phyloP scores from a whole-genome alignment of 1,140 invertebrate species.

The Drosophila aff. region DNA sequence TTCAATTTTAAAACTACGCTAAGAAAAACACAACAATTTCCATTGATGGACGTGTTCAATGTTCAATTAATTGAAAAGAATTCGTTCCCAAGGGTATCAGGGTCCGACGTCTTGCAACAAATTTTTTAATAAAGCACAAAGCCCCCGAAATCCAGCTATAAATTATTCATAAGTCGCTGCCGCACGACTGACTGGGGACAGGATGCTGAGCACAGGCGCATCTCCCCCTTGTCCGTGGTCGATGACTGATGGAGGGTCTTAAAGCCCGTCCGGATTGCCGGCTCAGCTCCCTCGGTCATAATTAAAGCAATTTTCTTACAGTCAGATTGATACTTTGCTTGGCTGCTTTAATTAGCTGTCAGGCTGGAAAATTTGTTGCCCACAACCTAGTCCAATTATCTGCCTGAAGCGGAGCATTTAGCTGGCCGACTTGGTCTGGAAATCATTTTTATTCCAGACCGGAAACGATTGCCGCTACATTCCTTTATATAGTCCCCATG shows the following conservation, averaged over 20 bases:
- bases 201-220: not conserved
- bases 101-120: not conserved
- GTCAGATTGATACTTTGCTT: slow-evolving; percentile 19
- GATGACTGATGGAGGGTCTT: slow-evolving; percentile 33
- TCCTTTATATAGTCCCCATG: slow-evolving; percentile 6
- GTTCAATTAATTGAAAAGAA: slow-evolving; percentile 16
- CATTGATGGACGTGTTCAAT: not conserved
- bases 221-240: not conserved
- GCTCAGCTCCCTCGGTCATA: slow-evolving; percentile 10
- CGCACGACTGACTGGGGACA: slow-evolving; percentile 19
- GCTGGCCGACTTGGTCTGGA: slow-evolving; percentile 1
- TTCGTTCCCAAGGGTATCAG: slow-evolving; percentile 1
- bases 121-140: slow-evolving; percentile 52
- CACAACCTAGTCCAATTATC: slow-evolving; percentile 26
- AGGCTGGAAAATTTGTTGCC: slow-evolving; percentile 15
- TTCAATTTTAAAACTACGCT: not conserved
- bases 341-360: slow-evolving; percentile 31
- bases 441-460: slow-evolving; percentile 19
- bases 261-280: slow-evolving; percentile 8
- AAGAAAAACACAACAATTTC: not conserved
- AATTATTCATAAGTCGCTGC: slow-evolving; percentile 61
- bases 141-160: slow-evolving; percentile 41
- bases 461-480: slow-evolving; percentile 8
- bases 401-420: slow-evolving; percentile 23
- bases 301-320: slow-evolving; percentile 30